Evolutionary conservation across 92 coral and sea anemone species (phyloP).

Genomic region (Palythoa heliodiscus): DNA sequence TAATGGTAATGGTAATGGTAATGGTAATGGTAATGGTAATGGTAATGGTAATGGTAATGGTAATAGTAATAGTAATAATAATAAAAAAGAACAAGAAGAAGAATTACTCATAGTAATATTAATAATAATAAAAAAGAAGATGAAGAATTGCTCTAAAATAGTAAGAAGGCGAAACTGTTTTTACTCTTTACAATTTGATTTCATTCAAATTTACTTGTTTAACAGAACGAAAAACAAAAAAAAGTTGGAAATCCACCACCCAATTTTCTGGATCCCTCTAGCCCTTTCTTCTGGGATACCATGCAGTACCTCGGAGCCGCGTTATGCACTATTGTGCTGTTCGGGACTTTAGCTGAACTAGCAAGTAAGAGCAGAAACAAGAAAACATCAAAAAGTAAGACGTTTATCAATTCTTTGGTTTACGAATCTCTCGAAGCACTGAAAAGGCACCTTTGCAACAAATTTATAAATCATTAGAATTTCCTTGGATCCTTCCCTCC

Average conservation of each 20-base stretch:
- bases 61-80: neutral
- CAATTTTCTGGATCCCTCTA: slow-evolving; percentile 14
- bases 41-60: neutral
- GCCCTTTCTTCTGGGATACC: neutral
- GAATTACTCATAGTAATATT: neutral
- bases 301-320: slow-evolving; percentile 4
- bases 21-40: no score
- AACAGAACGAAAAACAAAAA: neutral
- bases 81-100: no score
- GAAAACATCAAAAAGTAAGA: neutral
- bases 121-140: no score
- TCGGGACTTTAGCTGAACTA: neutral
- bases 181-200: neutral
- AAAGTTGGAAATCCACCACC: slow-evolving; percentile 5
- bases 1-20: no score
- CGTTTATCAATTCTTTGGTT: neutral
- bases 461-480: no score
- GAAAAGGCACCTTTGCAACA: no score
- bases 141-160: no score
- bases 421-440: no score
- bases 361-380: no score
- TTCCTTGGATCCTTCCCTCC: no score
- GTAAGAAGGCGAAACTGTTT: no score
- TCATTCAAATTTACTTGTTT: neutral
- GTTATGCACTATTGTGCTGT: neutral